A percentile compares a stretch with the other conserved stretches of the same genome.
Evolutionary conservation across 2,113 vertebrate genomes (phyloP).

Genomic region (Octodon degus): DNA sequence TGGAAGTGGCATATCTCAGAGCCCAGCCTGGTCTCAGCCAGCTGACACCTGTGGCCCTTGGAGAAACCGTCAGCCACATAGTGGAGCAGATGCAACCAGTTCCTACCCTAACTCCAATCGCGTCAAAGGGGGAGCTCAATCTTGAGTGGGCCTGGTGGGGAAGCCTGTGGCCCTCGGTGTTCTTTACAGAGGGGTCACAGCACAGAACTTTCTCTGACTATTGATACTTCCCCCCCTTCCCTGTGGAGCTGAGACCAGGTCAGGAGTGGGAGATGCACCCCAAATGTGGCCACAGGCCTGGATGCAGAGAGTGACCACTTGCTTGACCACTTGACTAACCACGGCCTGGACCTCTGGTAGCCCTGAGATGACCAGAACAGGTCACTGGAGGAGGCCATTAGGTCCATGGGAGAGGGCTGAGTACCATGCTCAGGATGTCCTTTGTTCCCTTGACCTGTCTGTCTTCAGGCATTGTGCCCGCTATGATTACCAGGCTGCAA

Average conservation of each 20-base stretch:
- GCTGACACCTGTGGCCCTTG: slow-evolving; percentile 72
- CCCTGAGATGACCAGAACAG: neutral
- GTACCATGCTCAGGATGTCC: neutral
- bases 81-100: neutral
- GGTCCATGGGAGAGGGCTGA: neutral
- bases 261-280: neutral
- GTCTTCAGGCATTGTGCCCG: neutral
- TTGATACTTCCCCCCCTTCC: neutral
- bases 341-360: neutral
- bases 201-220: neutral
- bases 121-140: slow-evolving; percentile 48
- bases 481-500: neutral
- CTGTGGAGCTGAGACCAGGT: neutral
- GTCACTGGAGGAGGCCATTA: neutral
- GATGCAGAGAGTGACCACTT: neutral
- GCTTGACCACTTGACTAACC: neutral
- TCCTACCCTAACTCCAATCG: neutral
- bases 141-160: neutral
- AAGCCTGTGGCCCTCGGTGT: neutral
- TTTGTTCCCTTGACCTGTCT: neutral
- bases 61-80: slow-evolving; percentile 75
- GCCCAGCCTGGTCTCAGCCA: slow-evolving; percentile 29
- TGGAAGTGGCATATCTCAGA: neutral
- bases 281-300: neutral
- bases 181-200: neutral